Base-by-base conservation (phyloP, 2,113 vertebrate genomes). In the Phoenicopterus ruber region DNA sequence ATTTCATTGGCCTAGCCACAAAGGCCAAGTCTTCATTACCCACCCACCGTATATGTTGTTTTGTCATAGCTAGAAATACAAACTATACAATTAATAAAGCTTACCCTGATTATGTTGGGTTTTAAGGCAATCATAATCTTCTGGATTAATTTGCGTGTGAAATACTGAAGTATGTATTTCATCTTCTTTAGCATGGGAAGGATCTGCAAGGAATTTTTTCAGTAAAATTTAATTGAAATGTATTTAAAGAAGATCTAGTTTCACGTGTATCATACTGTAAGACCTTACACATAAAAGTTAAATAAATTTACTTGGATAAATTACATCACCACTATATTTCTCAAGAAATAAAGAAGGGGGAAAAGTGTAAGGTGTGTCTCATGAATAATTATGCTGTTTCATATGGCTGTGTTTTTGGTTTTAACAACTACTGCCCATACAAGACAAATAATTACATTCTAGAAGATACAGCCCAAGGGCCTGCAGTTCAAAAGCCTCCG, bases 131-230 rank as follows among this genome's bases (percentile, higher is more conserved):
- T 97, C 97, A 71, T 95, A 97, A 61, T 98, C 97, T 95, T 97
- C 96, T 66, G 98, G 96, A 95, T 95, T 97, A 82, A 98, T 80
- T 58, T 99, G 97, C 77, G 99, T 99, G 57, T 98, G 97, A 98
- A 99, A 99, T 67, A 99, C 57, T 7, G 98, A 94, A 76, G 95
- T 62, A 97, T 88, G 77, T 18, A 38, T 54, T 19, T 96, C 95
- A 84, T 97, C 97, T 62, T 98, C 97, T 73, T 97, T 96, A 73
- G 67, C 69, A 54, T 8, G 66, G 91, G 91, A 95, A 57, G 73
- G 28, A 92, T 82, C 98, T 99, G 70, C 34, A 90, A 85, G 92
- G 44, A 82, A 40, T 66, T 71, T 87, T 82, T 93, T 62, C 18
- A 63, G 47, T 58, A 87, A 73, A 86, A 79, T 55, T 38, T 54